phyloP scores from a whole-genome alignment of 2,113 vertebrate species.

The Oreochromis tanganicae region DNA sequence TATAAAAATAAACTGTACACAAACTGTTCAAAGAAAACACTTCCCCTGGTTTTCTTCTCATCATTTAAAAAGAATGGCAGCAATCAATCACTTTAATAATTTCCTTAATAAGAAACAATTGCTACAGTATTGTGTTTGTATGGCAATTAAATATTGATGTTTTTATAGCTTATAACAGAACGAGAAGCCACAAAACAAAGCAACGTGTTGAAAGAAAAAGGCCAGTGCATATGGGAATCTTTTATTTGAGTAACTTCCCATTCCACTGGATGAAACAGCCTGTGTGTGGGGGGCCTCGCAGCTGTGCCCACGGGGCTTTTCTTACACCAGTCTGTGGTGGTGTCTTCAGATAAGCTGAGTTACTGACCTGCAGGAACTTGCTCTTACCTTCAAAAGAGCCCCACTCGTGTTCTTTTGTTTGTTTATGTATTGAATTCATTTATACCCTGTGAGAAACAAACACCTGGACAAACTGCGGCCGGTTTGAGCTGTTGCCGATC shows the following conservation, averaged over 20 bases:
- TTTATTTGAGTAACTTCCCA: constrained; percentile 53
- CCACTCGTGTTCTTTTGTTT: constrained; percentile 21
- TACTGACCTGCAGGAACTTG: constrained; percentile 75
- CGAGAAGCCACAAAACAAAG: constrained; percentile 70
- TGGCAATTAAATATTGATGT: constrained; percentile 74
- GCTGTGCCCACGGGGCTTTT: constrained; percentile 50
- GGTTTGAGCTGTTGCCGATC: constrained; percentile 37
- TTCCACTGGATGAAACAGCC: constrained; percentile 39
- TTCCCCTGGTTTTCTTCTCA: constrained; percentile 69
- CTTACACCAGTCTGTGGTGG: constrained; percentile 44
- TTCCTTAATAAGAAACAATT: constrained; percentile 80
- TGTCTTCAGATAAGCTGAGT: constrained; percentile 61
- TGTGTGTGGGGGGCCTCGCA: constrained; percentile 36
- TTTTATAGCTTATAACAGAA: constrained; percentile 74
- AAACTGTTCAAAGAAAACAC: constrained; percentile 76
- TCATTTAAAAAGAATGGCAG: constrained; percentile 79
- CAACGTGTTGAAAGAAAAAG: constrained; percentile 60
- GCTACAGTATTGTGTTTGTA: constrained; percentile 91
- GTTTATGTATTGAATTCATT: neutral
- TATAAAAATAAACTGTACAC: constrained; percentile 91
- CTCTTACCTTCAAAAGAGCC: constrained; percentile 48
- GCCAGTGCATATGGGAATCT: constrained; percentile 68
- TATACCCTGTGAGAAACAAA: constrained; percentile 64
- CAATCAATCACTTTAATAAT: constrained; percentile 78
- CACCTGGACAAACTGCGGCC: constrained; percentile 42